Evolutionary conservation across 2,888 invertebrate genomes (phyloP).

Genomic region (Eretmocerus hayati): DNA sequence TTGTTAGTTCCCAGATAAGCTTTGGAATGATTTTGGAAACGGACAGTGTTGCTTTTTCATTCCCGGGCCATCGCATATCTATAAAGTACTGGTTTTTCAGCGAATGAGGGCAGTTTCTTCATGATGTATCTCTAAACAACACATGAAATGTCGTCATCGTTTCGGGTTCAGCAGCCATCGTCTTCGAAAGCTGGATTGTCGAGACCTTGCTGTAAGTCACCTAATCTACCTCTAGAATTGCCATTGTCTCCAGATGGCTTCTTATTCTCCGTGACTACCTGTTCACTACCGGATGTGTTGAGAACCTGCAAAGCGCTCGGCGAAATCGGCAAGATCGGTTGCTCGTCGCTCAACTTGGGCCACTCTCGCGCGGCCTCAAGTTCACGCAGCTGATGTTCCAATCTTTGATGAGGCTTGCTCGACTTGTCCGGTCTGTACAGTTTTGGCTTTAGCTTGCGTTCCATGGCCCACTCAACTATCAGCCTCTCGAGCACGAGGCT

Average conservation of each 20-base stretch:
- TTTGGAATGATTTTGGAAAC: no score
- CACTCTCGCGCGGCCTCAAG: constrained; percentile 54
- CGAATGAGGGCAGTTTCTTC: no score
- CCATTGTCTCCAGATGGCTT: neutral
- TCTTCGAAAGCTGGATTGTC: constrained; percentile 10
- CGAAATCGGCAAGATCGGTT: constrained; percentile 30
- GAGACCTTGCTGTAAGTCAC: neutral
- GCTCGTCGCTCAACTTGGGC: constrained; percentile 50
- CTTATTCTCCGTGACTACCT: neutral
- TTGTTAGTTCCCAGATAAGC: no score
- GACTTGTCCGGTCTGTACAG: constrained; percentile 52
- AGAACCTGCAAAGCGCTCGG: constrained; percentile 31
- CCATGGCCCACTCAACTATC: constrained; percentile 54
- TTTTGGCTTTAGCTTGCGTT: constrained; percentile 50
- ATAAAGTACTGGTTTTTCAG: no score
- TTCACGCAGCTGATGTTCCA: constrained; percentile 55
- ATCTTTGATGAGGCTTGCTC: constrained; percentile 55
- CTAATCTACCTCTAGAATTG: neutral
- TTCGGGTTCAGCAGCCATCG: neutral
- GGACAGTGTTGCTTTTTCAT: no score
- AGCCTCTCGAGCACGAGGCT: constrained; percentile 54
- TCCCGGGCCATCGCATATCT: no score
- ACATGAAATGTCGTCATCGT: neutral
- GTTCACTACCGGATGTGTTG: constrained; percentile 11
- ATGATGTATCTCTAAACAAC: no score